These are phyloP conservation scores for Tapirus terrestris DNA, from an alignment of 2,113 vertebrate species.

Conservation along the genomic window DNA sequence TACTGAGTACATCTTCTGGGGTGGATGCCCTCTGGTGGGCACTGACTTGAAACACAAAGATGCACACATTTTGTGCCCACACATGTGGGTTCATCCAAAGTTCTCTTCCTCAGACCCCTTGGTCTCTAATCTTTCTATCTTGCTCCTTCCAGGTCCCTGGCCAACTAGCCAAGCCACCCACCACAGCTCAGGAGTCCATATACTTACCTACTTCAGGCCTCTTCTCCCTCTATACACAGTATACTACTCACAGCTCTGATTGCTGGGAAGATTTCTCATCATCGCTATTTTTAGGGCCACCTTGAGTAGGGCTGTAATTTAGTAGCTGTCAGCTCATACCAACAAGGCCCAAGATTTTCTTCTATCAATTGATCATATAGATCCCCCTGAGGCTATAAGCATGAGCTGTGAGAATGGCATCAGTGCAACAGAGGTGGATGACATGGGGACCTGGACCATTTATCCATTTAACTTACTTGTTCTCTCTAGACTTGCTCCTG, in stretches of 20 bases:
- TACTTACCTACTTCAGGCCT: too few species aligned
- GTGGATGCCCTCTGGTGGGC: neutral
- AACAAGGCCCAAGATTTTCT: neutral
- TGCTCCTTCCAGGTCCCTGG: neutral
- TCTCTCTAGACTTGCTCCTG: neutral
- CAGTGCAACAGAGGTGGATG: neutral
- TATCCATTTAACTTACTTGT: neutral
- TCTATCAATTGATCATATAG: neutral
- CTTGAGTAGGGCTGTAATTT: too few species aligned
- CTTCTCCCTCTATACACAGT: neutral
- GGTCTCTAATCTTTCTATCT: neutral
- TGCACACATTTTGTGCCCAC: neutral
- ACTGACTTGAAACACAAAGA: neutral
- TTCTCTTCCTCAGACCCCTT: neutral
- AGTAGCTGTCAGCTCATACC: neutral
- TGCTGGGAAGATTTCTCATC: neutral
- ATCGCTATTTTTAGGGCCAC: neutral
- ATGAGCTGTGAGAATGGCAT: neutral
- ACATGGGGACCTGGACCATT: neutral
- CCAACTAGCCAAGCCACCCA: neutral
- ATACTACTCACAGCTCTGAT: neutral
- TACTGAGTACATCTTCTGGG: neutral
- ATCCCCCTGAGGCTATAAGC: neutral
- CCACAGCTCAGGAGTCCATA: neutral
- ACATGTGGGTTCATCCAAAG: neutral